Conservation (phyloP, 2,888 invertebrate genomes). For the Muschampia plurimacula region DNA sequence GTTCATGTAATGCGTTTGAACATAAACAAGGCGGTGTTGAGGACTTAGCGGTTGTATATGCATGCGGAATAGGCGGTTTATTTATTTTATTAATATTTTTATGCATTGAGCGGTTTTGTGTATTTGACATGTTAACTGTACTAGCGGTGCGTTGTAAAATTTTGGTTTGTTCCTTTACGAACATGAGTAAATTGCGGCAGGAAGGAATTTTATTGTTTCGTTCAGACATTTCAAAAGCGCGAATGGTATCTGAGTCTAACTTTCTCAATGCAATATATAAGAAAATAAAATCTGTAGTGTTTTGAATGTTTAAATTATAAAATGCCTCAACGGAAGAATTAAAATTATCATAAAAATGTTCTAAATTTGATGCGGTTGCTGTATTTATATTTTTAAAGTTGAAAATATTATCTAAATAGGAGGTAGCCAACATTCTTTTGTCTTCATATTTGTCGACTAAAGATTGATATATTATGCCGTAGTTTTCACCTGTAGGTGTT, state of each 20-base stretch:
- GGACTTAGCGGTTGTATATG: constrained; percentile 1
- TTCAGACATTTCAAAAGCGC: constrained; percentile 35
- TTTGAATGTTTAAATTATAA: constrained; percentile 35
- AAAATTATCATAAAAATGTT: constrained; percentile 36
- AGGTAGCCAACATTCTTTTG: constrained; percentile 33
- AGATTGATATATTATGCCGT: constrained; percentile 32
- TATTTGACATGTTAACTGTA: too few relatives aligned
- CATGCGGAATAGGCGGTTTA: constrained; percentile 13
- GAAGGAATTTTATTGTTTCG: constrained; percentile 21
- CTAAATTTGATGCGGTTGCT: constrained; percentile 20
- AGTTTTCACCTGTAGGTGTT: constrained; percentile 39
- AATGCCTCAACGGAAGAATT: constrained; percentile 24
- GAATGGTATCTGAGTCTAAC: constrained; percentile 37
- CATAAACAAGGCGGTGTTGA: constrained; percentile 7
- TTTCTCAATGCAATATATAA: constrained; percentile 40
- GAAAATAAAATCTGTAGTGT: constrained; percentile 39
- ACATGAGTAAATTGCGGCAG: constrained; percentile 2
- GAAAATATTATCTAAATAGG: constrained; percentile 39
- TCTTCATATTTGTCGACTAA: constrained; percentile 41
- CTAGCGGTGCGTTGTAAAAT: constrained; percentile 7
- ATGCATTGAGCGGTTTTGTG: background rate
- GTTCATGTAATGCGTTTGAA: constrained; percentile 9
- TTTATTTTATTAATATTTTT: constrained; percentile 1
- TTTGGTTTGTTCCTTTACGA: constrained; percentile 21
- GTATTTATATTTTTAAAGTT: constrained; percentile 20